Evolutionary conservation across 2,113 vertebrate genomes (phyloP).

Genomic region (Gobio gobio): DNA sequence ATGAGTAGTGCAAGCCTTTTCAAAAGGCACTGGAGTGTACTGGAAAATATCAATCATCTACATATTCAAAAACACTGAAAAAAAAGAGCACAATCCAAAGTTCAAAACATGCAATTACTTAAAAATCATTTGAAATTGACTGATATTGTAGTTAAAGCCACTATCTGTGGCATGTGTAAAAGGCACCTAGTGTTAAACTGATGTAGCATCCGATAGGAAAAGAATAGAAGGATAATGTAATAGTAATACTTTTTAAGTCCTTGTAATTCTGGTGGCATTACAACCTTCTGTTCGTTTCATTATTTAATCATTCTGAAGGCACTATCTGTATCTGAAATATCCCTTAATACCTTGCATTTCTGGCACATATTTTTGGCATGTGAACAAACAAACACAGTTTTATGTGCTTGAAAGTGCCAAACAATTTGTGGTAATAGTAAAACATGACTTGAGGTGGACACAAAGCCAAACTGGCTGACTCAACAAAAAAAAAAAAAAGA

Average conservation of each 20-base stretch:
- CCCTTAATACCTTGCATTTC: constrained; percentile 8
- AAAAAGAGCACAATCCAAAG: background rate
- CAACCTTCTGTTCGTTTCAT: background rate
- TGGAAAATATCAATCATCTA: constrained; percentile 10
- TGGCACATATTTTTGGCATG: constrained; percentile 9
- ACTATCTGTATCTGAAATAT: constrained; percentile 13
- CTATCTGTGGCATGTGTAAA: background rate
- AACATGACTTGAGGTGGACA: constrained; percentile 16
- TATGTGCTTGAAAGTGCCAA: constrained; percentile 13
- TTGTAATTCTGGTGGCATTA: background rate
- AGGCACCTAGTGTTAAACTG: constrained; percentile 18
- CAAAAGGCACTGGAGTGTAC: constrained; percentile 31
- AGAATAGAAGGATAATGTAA: background rate
- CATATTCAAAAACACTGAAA: background rate
- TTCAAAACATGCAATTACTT: constrained; percentile 20
- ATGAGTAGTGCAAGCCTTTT: constrained; percentile 33
- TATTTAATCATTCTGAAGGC: background rate
- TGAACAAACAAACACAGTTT: background rate
- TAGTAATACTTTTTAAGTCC: background rate
- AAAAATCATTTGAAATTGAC: background rate
- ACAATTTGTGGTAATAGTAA: background rate
- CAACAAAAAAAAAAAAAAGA: background rate
- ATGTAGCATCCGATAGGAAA: background rate
- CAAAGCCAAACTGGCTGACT: background rate
- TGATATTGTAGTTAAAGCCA: background rate